phyloP scores from a whole-genome alignment of 1,140 invertebrate species.

The Heterodera carotae region DNA sequence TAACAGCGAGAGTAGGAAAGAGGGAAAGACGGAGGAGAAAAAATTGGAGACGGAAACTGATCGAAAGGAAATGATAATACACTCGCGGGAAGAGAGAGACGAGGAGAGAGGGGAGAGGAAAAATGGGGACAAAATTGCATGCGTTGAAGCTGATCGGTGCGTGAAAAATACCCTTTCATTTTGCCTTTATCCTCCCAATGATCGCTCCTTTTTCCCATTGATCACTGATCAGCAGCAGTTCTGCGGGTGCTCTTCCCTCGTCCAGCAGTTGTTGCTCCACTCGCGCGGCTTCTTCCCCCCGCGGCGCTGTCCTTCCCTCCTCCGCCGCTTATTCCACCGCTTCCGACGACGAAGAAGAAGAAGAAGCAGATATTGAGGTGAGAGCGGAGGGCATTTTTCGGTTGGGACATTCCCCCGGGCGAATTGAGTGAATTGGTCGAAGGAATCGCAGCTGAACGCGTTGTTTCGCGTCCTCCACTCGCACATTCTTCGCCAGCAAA shows the following conservation, averaged over 20 bases:
- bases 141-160: background rate
- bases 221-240: too few species aligned
- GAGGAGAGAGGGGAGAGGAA: slow-evolving; percentile 6
- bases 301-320: background rate
- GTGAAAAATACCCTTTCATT: too few species aligned
- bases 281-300: slow-evolving; percentile 88
- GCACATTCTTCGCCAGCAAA: slow-evolving; percentile 37
- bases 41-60: too few species aligned
- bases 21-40: too few species aligned
- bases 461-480: slow-evolving; percentile 19
- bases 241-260: too few species aligned
- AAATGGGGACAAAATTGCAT: too few species aligned
- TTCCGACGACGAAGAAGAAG: background rate
- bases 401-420: background rate
- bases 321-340: background rate
- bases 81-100: background rate
- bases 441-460: slow-evolving; percentile 24
- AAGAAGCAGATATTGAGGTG: background rate
- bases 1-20: too few species aligned
- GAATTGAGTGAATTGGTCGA: background rate
- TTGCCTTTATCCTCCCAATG: too few species aligned
- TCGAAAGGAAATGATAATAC: background rate
- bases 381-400: background rate
- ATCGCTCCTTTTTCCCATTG: too few species aligned
- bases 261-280: slow-evolving; percentile 70